Conservation (phyloP, 2,888 invertebrate species). For the Leptinotarsa tumamoca region DNA sequence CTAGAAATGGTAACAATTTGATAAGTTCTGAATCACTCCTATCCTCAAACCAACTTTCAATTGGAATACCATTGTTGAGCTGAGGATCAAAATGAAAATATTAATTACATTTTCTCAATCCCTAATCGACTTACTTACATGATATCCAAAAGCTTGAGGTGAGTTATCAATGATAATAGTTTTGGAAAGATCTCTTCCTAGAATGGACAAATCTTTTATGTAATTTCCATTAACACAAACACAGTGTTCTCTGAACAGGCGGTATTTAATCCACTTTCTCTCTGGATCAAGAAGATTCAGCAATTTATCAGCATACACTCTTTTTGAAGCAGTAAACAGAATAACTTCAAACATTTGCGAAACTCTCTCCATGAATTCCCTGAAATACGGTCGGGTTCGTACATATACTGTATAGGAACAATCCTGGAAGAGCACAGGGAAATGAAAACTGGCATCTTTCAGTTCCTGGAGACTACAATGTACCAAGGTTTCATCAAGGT, state of each 20-base stretch:
- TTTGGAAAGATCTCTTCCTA: constrained; percentile 91
- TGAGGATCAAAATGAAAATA: constrained; percentile 65
- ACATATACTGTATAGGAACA: constrained; percentile 88
- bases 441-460: constrained; percentile 92
- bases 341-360: constrained; percentile 72
- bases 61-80: constrained; percentile 96
- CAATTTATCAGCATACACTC: constrained; percentile 94
- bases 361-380: constrained; percentile 87
- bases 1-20: constrained; percentile 91
- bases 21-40: constrained; percentile 89
- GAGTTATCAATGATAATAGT: constrained; percentile 91
- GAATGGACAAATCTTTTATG: constrained; percentile 93
- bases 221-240: constrained; percentile 96
- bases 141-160: constrained; percentile 93
- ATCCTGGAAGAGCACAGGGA: constrained; percentile 93
- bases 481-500: constrained; percentile 91
- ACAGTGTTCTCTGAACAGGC: constrained; percentile 95
- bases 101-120: constrained; percentile 6
- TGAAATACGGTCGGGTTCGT: constrained; percentile 89
- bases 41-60: constrained; percentile 97
- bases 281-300: constrained; percentile 92
- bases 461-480: constrained; percentile 94
- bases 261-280: constrained; percentile 89
- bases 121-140: constrained; percentile 68
- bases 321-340: constrained; percentile 94